Percentiles rank a stretch among this genome's conserved stretches.
These are phyloP conservation scores for Ptychodera flava DNA, from an alignment of 35 echinoderm and acorn worm species.

Conservation along the genomic window DNA sequence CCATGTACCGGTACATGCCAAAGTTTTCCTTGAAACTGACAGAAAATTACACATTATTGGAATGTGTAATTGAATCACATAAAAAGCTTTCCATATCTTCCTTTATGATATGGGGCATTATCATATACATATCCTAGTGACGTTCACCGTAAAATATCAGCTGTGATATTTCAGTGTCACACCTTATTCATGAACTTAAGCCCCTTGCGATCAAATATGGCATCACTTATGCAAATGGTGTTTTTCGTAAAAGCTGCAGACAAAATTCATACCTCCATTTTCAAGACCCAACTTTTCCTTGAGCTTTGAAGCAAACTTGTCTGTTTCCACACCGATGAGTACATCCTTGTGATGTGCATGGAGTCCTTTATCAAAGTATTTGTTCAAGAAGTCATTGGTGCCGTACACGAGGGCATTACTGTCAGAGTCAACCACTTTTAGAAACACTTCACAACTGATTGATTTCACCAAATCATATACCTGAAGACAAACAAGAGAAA, in stretches of 20 bases:
- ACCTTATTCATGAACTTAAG: too few relatives aligned
- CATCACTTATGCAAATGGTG: too few relatives aligned
- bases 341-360: background rate
- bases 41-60: too few relatives aligned
- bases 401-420: background rate
- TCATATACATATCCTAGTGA: too few relatives aligned
- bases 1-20: too few relatives aligned
- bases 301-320: background rate
- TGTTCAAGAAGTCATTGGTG: background rate
- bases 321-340: background rate
- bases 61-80: too few relatives aligned
- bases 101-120: too few relatives aligned
- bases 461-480: background rate
- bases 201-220: too few relatives aligned
- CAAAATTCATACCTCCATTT: background rate
- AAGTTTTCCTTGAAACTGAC: too few relatives aligned
- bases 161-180: too few relatives aligned
- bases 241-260: background rate
- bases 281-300: background rate
- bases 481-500: background rate
- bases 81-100: too few relatives aligned
- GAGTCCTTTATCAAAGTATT: background rate
- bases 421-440: background rate
- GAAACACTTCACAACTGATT: background rate
- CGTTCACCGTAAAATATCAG: too few relatives aligned